Evolutionary conservation across 1,140 invertebrate species (phyloP), one percentile per base, ranked within the genome.

Genomic region (Pogonomyrmex barbatus): DNA sequence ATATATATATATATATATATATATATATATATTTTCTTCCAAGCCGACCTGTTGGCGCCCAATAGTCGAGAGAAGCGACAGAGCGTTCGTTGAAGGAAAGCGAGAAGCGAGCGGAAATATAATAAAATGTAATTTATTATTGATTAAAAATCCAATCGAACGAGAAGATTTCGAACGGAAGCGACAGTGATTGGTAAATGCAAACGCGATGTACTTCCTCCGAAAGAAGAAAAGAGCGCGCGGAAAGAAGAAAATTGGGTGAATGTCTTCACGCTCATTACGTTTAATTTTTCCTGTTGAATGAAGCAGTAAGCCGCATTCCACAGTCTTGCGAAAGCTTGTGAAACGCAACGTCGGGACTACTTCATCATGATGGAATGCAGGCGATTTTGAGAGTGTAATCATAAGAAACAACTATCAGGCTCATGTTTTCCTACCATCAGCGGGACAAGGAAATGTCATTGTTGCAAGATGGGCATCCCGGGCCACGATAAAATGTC

Each of bases 41-140:
- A 58, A 70, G 52, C 58, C 62, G 75, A 50, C 76, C 75, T 58
- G 60, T 79, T 79, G 50, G 75, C 75, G 83, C 83, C 62, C 39
- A 73, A 67, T 17, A 79, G 4, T 42, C 50, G 24, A 67, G 30
- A 56, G 14, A 54, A 24, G 33, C 4, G n/a, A 63, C 45, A 12
- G 71, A 76, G 70, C 71, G 71, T 71, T 62, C 67, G 67, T 82
- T 17, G 50, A 45, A 24, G 58, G 56, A 17, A 82, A 47, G 65
- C 47, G 79, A 71, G 42, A 82, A 45, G 36, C 50, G 63, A 58
- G 67, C 79, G 52, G 75, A 4, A 24, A 24, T 24, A 24, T 24
- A 24, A 24, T 24, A 24, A 52, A 45, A 47, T 14, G 8, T 81
- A 54, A 81, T 70, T 4, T 70, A 70, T 54, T 71, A 33, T 52